These are phyloP conservation scores for Dascyllus trimaculatus DNA, from an alignment of 2,113 vertebrate genomes.

Conservation along the genomic window DNA sequence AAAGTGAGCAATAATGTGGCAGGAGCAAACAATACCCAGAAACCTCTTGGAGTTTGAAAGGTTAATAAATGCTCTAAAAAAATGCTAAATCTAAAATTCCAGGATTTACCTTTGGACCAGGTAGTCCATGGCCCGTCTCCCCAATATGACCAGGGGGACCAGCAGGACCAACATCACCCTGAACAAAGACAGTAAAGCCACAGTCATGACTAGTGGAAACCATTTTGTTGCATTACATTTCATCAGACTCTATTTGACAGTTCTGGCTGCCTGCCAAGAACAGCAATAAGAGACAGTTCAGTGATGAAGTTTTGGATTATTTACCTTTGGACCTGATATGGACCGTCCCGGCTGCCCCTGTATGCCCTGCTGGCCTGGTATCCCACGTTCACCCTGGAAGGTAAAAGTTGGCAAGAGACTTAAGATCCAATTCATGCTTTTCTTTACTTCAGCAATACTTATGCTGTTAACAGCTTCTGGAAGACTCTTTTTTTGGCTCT, in stretches of 20 bases:
- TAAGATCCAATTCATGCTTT: not conserved
- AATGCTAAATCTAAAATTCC: not conserved
- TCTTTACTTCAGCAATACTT: not conserved
- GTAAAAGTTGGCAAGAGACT: conserved; percentile 20
- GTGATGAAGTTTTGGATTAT: conserved; percentile 10
- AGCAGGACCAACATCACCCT: conserved; percentile 89
- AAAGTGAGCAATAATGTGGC: no score
- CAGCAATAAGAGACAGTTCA: conserved; percentile 27
- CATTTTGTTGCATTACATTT: conserved; percentile 22
- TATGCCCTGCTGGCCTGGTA: conserved; percentile 87
- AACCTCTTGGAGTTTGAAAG: no score
- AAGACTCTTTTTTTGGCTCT: conserved; percentile 23
- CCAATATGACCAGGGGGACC: conserved; percentile 88
- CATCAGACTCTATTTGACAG: conserved; percentile 26
- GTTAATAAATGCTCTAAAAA: not conserved
- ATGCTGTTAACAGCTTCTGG: conserved; percentile 1
- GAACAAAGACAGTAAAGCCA: conserved; percentile 43
- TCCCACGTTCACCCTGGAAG: conserved; percentile 90
- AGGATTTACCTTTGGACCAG: conserved; percentile 89
- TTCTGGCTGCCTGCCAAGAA: conserved; percentile 36
- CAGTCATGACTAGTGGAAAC: conserved; percentile 19
- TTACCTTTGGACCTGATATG: conserved; percentile 91
- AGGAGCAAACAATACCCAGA: no score
- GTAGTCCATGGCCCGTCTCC: conserved; percentile 90
- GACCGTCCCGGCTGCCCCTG: conserved; percentile 89